A percentile compares a stretch with the other conserved stretches of the same genome.
Evolutionary conservation across 2,888 invertebrate species (phyloP).

Genomic region (Drosophila flavopinicola): DNA sequence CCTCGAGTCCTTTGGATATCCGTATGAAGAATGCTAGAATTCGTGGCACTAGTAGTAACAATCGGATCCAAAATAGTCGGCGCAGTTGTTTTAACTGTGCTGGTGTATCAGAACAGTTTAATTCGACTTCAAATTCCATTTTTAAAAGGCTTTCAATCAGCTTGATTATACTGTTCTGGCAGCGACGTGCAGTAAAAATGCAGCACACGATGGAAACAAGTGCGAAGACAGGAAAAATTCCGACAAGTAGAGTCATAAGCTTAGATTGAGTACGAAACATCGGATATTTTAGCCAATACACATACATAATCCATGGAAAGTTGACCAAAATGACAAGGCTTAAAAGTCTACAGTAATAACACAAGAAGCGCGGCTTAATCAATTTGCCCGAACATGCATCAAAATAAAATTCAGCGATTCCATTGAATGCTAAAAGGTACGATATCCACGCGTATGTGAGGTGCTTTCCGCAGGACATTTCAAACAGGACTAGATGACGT

Average conservation of each 20-base stretch:
- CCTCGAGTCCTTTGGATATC: fast-evolving
- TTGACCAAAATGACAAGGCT: background rate
- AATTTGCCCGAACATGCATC: background rate
- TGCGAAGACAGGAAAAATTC: background rate
- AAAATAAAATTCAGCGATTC: slow-evolving; percentile 12
- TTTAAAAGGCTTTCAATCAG: background rate
- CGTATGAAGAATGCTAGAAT: background rate
- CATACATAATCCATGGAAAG: too few species aligned
- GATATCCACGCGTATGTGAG: slow-evolving; percentile 5
- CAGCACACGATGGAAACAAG: background rate
- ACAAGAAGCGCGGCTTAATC: slow-evolving; percentile 9
- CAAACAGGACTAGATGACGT: background rate
- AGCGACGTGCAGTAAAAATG: slow-evolving; percentile 3
- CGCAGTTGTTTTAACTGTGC: background rate
- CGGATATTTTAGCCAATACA: fast-evolving
- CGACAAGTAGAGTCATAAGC: background rate
- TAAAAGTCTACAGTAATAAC: background rate
- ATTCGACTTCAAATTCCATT: background rate
- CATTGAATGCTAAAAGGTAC: slow-evolving; percentile 4
- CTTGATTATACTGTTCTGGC: slow-evolving; percentile 21
- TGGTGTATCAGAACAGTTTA: slow-evolving; percentile 6
- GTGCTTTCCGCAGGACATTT: slow-evolving; percentile 10
- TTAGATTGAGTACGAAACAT: background rate
- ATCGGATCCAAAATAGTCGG: background rate
- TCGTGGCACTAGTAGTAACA: background rate